Conservation (phyloP, 1,140 invertebrate species). For the Atta texana region DNA sequence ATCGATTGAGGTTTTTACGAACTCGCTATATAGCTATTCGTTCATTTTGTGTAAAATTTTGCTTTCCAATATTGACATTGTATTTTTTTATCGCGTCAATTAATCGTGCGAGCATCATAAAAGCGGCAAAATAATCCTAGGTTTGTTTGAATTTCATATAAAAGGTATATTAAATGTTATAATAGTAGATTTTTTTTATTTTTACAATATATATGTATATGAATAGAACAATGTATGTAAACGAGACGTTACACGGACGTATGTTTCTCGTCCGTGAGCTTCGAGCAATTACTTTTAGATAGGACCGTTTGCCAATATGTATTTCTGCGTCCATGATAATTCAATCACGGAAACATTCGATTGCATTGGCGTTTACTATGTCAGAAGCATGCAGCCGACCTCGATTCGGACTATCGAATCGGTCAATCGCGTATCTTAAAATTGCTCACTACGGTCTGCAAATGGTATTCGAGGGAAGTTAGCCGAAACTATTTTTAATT, state of each 20-base stretch:
- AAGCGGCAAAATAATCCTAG: neutral
- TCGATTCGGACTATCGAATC: neutral
- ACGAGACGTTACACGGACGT: neutral
- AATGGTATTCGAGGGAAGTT: neutral
- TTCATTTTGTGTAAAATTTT: conserved; percentile 11
- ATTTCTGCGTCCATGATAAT: conserved; percentile 50
- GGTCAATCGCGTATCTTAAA: conserved; percentile 35
- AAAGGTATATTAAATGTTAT: conserved; percentile 11
- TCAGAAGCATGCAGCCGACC: neutral
- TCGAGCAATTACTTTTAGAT: conserved; percentile 54
- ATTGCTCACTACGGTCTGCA: neutral
- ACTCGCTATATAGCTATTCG: neutral
- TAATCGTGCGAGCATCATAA: neutral
- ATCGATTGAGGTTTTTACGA: neutral
- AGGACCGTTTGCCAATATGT: conserved; percentile 49
- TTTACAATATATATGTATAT: neutral
- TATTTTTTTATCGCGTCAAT: conserved; percentile 30
- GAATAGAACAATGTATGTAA: neutral
- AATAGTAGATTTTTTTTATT: neutral
- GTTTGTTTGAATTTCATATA: neutral
- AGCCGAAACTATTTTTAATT: neutral
- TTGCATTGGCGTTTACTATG: conserved; percentile 34
- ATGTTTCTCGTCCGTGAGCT: neutral
- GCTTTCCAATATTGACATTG: neutral
- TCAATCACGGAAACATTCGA: conserved; percentile 51